Percentiles rank a stretch among this genome's conserved stretches.
phyloP scores from a whole-genome alignment of 2,797 vertebrate species.

The Protosalanx chinensis region DNA sequence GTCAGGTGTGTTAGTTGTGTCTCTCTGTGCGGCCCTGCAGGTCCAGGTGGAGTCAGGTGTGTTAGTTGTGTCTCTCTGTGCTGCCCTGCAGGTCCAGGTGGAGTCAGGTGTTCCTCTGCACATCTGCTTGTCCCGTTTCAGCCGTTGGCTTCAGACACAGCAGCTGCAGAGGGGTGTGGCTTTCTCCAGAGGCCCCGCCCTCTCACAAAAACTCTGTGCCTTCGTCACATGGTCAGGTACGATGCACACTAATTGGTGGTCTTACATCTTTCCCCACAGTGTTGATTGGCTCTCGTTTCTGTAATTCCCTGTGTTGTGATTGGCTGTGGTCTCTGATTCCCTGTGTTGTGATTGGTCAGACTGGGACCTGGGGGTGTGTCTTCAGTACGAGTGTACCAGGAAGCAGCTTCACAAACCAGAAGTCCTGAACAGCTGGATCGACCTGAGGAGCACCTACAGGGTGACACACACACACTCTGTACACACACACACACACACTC shows the following conservation, averaged over 20 bases:
- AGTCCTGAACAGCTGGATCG: slow-evolving; percentile 90
- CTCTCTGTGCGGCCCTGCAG: too few species aligned
- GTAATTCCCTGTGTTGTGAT: not conserved
- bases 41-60: slow-evolving; percentile 10
- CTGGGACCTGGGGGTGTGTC: slow-evolving; percentile 94
- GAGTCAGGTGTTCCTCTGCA: slow-evolving; percentile 86
- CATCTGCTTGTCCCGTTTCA: slow-evolving; percentile 87
- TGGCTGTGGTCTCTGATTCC: not conserved
- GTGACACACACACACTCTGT: slow-evolving; percentile 60
- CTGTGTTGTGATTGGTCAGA: slow-evolving; percentile 67
- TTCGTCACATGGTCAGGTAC: slow-evolving; percentile 97
- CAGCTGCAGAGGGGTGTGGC: slow-evolving; percentile 77
- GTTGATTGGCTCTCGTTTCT: not conserved
- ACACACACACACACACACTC: not conserved
- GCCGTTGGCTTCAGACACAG: slow-evolving; percentile 84
- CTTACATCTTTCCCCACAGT: slow-evolving; percentile 14
- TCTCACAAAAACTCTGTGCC: slow-evolving; percentile 68
- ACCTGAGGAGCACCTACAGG: slow-evolving; percentile 89
- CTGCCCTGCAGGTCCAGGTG: slow-evolving; percentile 77
- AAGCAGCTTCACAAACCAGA: slow-evolving; percentile 89
- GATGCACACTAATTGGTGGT: not conserved
- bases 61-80: slow-evolving; percentile 12
- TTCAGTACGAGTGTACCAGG: slow-evolving; percentile 92
- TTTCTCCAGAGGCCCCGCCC: slow-evolving; percentile 54
- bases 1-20: too few species aligned